Evolutionary conservation across 2,113 vertebrate species (phyloP), one percentile per base, ranked within the genome.

Genomic region (Rhynchomys soricoides): DNA sequence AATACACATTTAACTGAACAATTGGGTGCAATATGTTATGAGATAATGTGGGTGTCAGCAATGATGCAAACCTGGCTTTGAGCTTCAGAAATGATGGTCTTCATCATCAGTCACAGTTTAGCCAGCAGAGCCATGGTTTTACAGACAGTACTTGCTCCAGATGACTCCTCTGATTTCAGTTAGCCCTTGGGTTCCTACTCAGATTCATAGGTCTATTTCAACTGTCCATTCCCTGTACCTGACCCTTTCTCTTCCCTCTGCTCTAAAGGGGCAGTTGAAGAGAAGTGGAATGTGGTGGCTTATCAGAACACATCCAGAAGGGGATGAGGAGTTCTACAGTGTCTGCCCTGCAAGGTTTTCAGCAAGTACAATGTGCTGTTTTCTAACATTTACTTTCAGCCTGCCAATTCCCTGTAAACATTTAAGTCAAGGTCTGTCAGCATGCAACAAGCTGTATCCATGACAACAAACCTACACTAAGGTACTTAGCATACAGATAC

Each of bases 371-470:
- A 34, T 43, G 7, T 10, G n/a, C 83, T 71, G 48, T 70, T 86
- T 86, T 83, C 86, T 90, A 88, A 94, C 87, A 31, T n/a, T 89
- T 12, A 73, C 68, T 78, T 86, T 66, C 75, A 85, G 71, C 64
- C 94, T 92, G 31, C 94, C 66, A 62, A 11, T 77, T 66, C 93
- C 71, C 82, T 86, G 82, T 81, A 88, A 96, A 95, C 93, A 73
- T 37, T 50, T 59, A 48, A 96, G 92, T 91, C 96, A 81, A 95
- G 94, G 96, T 92, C 90, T 95, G 88, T 7, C 17, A 48, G 75
- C 77, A 92, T 57, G 62, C 45, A 1, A 77, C 71, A 68, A 82
- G 90, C 26, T 12, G 96, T 97, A 75, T 82, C 96, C 96, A 98
- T 97, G 96, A 75, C 96, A 91, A 97, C 96, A 0, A 7, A 81